phyloP scores from a whole-genome alignment of 2,888 invertebrate genomes.

The Mimumesa dahlbomi region DNA sequence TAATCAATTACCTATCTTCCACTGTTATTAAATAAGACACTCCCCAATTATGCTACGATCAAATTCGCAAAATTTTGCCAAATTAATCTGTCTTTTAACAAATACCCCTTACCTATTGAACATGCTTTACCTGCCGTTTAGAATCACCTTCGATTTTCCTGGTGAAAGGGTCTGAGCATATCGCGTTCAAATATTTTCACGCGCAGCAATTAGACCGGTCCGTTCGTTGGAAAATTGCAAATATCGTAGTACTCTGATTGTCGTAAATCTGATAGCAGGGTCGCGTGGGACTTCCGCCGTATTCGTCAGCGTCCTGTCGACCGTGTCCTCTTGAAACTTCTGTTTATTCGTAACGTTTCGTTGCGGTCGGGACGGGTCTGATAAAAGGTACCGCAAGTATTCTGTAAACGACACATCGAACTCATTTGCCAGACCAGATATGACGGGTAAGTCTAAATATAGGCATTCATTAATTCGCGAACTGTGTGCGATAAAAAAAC shows the following conservation, averaged over 20 bases:
- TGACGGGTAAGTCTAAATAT: slow-evolving; percentile 53
- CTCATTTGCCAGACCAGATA: slow-evolving; percentile 19
- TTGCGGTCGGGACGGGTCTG: neutral
- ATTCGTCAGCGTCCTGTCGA: neutral
- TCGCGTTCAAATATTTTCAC: too few species aligned
- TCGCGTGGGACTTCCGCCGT: neutral
- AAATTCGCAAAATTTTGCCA: too few species aligned
- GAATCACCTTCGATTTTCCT: neutral
- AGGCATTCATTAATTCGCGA: slow-evolving; percentile 8
- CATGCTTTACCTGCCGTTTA: neutral
- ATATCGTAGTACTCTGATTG: too few species aligned
- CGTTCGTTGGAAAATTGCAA: too few species aligned
- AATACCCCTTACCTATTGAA: too few species aligned
- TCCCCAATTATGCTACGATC: too few species aligned
- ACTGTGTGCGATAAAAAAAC: neutral
- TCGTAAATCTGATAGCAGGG: too few species aligned
- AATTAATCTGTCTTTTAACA: too few species aligned
- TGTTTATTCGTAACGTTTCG: neutral
- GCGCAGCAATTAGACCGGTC: too few species aligned
- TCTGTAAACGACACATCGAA: neutral
- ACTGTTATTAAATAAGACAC: too few species aligned
- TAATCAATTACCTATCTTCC: too few species aligned
- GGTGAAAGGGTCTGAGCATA: neutral
- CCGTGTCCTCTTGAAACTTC: neutral
- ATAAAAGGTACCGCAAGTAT: neutral